phyloP scores from a whole-genome alignment of 2,888 invertebrate genomes.

The Rhodophaea formosa region DNA sequence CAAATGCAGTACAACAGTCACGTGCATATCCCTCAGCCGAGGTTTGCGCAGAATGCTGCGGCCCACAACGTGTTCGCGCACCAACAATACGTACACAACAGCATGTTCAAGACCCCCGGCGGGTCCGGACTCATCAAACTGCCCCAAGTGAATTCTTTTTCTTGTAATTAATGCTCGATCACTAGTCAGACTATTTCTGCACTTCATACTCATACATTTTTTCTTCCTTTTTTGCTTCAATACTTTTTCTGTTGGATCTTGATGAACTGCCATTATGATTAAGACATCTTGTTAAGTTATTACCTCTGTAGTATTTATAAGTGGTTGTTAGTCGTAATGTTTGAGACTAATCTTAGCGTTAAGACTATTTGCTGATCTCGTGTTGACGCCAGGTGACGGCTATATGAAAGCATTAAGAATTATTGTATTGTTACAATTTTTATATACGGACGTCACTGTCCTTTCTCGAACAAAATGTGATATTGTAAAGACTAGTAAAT shows the following conservation, averaged over 20 bases:
- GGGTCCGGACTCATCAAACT: slow-evolving; percentile 63
- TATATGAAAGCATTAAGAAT: slow-evolving; percentile 80
- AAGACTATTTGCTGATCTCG: slow-evolving; percentile 77
- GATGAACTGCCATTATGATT: slow-evolving; percentile 72
- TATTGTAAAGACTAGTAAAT: slow-evolving; percentile 75
- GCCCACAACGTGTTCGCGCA: slow-evolving; percentile 47
- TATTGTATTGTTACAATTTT: slow-evolving; percentile 75
- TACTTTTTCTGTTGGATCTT: slow-evolving; percentile 50
- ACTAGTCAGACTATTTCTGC: slow-evolving; percentile 45
- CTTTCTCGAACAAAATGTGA: slow-evolving; percentile 76
- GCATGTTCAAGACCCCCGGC: slow-evolving; percentile 59
- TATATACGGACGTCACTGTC: slow-evolving; percentile 79
- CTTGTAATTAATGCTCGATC: slow-evolving; percentile 49
- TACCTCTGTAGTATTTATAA: slow-evolving; percentile 60
- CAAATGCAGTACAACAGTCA: slow-evolving; percentile 72
- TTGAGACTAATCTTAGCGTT: slow-evolving; percentile 67
- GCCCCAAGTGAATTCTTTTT: slow-evolving; percentile 56
- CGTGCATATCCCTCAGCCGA: slow-evolving; percentile 67
- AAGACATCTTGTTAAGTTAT: slow-evolving; percentile 69
- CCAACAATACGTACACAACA: slow-evolving; percentile 44
- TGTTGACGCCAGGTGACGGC: slow-evolving; percentile 69
- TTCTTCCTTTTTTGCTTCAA: slow-evolving; percentile 59
- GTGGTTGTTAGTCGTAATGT: slow-evolving; percentile 66
- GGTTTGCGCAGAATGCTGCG: slow-evolving; percentile 45
- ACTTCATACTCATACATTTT: slow-evolving; percentile 43